Evolutionary conservation across 2,113 vertebrate genomes (phyloP), one percentile per base, ranked within the genome.

Genomic region (Trachemys scripta): DNA sequence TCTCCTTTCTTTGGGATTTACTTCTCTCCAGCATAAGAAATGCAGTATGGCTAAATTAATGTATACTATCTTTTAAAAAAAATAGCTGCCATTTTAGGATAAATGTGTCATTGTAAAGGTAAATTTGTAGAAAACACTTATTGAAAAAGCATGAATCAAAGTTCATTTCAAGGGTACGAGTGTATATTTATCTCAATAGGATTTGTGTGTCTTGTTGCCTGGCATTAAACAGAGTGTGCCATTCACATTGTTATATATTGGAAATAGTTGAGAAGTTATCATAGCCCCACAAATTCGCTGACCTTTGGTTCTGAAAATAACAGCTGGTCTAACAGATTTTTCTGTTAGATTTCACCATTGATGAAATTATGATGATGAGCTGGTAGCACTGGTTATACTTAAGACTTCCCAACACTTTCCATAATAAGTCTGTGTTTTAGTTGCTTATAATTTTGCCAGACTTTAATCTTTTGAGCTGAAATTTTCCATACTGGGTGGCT

Each of bases 171-270:
- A 82, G 78, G 27, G 31, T 82, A 86, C 10, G 57, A 25, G 14
- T 19, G 1, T 56, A 56, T 56, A 56, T 56, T 56, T 56, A 35
- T 14, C 1, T 35, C 49, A 12, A 31, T 84, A 69, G 51, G 76
- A 96, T 50, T 50, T 2, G 3, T 8, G 2, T 42, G 2, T 22
- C 27, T 85, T 84, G 7, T 35, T 10, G 35, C 0, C n/a, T 56
- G 38, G 11, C 72, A 16, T 49, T 51, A 1, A 4, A 12, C 53
- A 53, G 79, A 80, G 31, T 2, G 8, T 4, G 0, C 65, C 2
- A 76, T 49, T 88, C 62, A 79, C 75, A 31, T 1, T n/a, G 2
- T 49, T 29, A 49, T 49, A n/a, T 16, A 20, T 29, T 1, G 2
- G 45, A 31, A 69, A 29, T 51, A 65, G 88, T 83, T 45, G 78